Evolutionary conservation across 2,113 vertebrate genomes (phyloP), one percentile per base, ranked within the genome.

Genomic region (Glaucidium brasilianum): DNA sequence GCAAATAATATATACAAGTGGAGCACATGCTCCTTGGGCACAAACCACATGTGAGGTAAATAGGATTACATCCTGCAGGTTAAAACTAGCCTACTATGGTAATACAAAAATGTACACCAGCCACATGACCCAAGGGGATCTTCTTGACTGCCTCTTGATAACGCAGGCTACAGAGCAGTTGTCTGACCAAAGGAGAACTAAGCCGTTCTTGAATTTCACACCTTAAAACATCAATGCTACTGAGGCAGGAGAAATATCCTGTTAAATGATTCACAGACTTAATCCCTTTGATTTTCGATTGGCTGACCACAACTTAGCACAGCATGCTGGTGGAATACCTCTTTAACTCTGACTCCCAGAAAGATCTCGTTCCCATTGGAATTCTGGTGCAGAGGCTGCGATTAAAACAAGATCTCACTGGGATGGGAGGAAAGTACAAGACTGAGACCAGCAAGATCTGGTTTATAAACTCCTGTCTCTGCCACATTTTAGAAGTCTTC

Each of bases 251-350:
- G 93, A 97, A 97, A 97, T 97, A 96, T 96, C 94, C 94, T 67
- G 21, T 97, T 96, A 97, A 97, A 97, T 94, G 96, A 97, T 97
- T 95, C 96, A 97, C 93, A 96, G 92, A 66, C 93, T 96, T 97
- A 97, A 96, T 97, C 96, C 96, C 84, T 94, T 97, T 97, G 96
- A 97, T 97, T 96, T 96, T 97, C 71, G 85, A 94, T 97, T 97
- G 96, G 96, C 90, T 97, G 96, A 95, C 96, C 96, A 94, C 92
- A 96, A 96, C 78, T 96, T 93, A 96, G 82, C 94, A 94, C 96
- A 97, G 96, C 96, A 95, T 97, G 94, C 67, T 96, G 92, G 94
- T 95, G 81, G 78, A 94, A 91, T 95, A 92, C 90, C 90, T 95
- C 92, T 96, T 88, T 95, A 97, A 88, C 85, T 96, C 84, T 93